Base-by-base conservation (phyloP, 2,888 invertebrate species). In the Stenodema calcarata region DNA sequence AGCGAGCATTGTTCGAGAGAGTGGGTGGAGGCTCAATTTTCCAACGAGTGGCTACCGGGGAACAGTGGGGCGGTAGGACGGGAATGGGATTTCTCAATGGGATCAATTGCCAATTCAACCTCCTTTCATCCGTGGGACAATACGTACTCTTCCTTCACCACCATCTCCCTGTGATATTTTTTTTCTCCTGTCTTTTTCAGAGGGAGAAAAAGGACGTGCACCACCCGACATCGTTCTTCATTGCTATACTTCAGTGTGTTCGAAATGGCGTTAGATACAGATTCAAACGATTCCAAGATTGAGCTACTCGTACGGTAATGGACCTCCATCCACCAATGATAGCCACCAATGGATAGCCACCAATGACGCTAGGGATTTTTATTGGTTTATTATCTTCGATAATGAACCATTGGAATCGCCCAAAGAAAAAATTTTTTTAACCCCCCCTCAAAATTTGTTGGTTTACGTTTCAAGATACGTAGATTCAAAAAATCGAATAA, bases 101-200 rank as follows among this genome's bases (percentile, higher is more conserved):
- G n/a, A n/a, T 78, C 44, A 78, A 78, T 78, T 44, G 78, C 78
- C 78, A 78, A 78, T 78, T 78, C 78, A 41, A 42, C 27, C 78
- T 78, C 78, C 47, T 78, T 78, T 78, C 78, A 78, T 16, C 41
- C 41, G 44, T 44, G 78, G 78, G 44, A 78, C 78, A 78, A 78
- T 78, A 18, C 78, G 44, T 14, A 62, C 27, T 62, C 62, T 18
- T 62, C 62, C 62, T 62, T 12, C 50, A 50, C 50, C 70, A 7
- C 70, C 30, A 54, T 11, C 16, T 6, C 14, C 41, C 16, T 73
- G 73, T 30, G 73, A 73, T 30, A n/a, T n/a, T 28, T 30, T 73
- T 73, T 41, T 16, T 16, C 14, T 73, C 73, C 73, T 35, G 73
- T 73, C 30, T 73, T 73, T 73, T 30, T 73, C n/a, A 35, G 73